A percentile compares a stretch with the other conserved stretches of the same genome.
Conservation (phyloP, 1,140 invertebrate genomes). For the Hyphantria cunea region DNA sequence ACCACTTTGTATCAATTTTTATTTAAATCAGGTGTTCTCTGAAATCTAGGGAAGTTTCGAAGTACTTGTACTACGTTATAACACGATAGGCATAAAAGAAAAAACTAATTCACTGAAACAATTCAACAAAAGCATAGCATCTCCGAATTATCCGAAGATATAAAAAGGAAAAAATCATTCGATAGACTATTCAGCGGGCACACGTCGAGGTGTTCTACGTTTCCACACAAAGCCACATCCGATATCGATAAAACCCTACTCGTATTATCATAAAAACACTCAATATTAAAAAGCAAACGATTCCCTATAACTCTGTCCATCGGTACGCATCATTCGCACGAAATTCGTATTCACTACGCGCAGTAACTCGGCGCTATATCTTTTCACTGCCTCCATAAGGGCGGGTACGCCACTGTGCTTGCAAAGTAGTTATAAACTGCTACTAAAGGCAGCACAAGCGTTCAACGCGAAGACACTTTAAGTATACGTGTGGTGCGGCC, state of each 20-base stretch:
- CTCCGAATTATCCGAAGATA: conserved; percentile 14
- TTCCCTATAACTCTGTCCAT: conserved; percentile 35
- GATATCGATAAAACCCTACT: conserved; percentile 37
- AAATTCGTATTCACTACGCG: conserved; percentile 41
- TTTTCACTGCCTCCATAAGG: conserved; percentile 47
- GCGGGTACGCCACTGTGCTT: conserved; percentile 35
- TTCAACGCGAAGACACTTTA: conserved; percentile 31
- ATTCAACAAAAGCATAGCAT: neutral
- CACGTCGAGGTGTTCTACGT: conserved; percentile 22
- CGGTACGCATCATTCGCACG: conserved; percentile 32
- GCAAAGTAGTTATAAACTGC: conserved; percentile 47
- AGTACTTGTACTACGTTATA: no score
- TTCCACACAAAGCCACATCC: conserved; percentile 29
- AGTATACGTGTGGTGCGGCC: conserved; percentile 31
- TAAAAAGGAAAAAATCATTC: conserved; percentile 15
- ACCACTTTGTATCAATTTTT: no score
- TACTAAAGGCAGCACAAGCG: conserved; percentile 32
- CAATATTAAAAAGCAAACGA: conserved; percentile 44
- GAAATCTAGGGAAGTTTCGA: no score
- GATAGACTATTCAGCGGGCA: conserved; percentile 3
- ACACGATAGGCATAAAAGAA: no score
- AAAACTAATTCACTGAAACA: no score
- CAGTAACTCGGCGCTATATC: conserved; percentile 36
- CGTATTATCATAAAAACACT: conserved; percentile 40
- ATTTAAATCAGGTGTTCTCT: no score